Evolutionary conservation across 1,140 invertebrate genomes (phyloP), one percentile per base, ranked within the genome.

Genomic region (Babylonia areolata): DNA sequence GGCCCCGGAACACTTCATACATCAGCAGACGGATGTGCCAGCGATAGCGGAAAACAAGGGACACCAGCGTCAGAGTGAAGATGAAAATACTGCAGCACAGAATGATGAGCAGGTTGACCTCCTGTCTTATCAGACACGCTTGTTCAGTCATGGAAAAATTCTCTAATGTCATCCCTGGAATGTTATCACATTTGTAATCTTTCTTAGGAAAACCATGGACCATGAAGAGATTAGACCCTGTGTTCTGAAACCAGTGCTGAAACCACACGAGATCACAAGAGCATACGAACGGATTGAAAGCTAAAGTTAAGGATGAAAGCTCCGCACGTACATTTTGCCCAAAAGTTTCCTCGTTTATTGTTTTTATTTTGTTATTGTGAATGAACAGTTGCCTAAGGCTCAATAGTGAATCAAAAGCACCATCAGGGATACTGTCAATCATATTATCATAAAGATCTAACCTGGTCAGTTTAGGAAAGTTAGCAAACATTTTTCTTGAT

Each of bases 241-340:
- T 71, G 15, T 33, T 64, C 46, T 40, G 79, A 40, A 84, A 54
- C 86, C 86, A 87, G 12, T 79, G 64, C 9, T 31, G 42, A 54
- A 87, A 87, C 86, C 86, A 87, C 42, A 79, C 5, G n/a, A 84
- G 23, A 33, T 83, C 58, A 54, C 86, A 87, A 15, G 69, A 69
- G 69, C 86, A 87, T 15, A 42, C 5, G 33, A 87, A 87, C 39
- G 77, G 78, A 42, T 87, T 87, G 3, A 35, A 11, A n/a, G n/a
- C 9, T 28, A 87, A 37, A 17, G 20, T 28, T 37, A 84, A 33
- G 23, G 17, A 15, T 9, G 51, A 23, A 3, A 87, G 31, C 1
- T 31, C 3, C 20, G 33, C 17, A 20, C 82, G 85, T 17, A 40
- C 2, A 17, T 35, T 39, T 20, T 28, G 6, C 28, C 82, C 64